These are phyloP conservation scores for Antennarius striatus DNA, from an alignment of 2,113 vertebrate genomes.

Conservation along the genomic window DNA sequence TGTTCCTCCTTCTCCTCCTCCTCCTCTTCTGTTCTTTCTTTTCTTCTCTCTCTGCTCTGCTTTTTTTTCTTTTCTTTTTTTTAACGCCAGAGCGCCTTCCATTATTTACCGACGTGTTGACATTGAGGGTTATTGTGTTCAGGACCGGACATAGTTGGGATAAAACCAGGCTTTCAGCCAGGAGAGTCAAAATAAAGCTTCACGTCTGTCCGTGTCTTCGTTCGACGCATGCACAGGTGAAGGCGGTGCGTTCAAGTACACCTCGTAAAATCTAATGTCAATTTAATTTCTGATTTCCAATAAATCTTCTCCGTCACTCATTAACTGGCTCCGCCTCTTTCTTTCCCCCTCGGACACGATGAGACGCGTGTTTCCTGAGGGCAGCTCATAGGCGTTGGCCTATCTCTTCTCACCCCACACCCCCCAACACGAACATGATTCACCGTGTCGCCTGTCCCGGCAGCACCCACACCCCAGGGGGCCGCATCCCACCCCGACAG, in stretches of 20 bases:
- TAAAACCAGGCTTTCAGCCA: too few relatives aligned
- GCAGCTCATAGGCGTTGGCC: conserved; percentile 36
- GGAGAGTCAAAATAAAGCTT: too few relatives aligned
- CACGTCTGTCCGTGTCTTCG: too few relatives aligned
- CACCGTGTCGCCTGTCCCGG: conserved; percentile 46
- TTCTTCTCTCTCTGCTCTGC: conserved; percentile 52
- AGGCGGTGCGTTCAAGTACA: too few relatives aligned
- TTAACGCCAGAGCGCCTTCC: conserved; percentile 48
- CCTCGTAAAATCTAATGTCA: too few relatives aligned
- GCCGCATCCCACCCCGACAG: conserved; percentile 34
- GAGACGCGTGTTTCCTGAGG: conserved; percentile 59
- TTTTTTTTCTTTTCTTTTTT: conserved; percentile 65
- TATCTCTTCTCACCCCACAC: conserved; percentile 16
- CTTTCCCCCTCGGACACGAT: conserved; percentile 35
- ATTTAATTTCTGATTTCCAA: too few relatives aligned
- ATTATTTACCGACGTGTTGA: conserved; percentile 68
- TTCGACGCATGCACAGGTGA: too few relatives aligned
- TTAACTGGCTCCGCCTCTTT: conserved; percentile 30
- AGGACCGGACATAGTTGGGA: conserved; percentile 42
- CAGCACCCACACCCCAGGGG: conserved; percentile 48
- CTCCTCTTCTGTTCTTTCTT: conserved; percentile 45
- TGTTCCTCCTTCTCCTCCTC: conserved; percentile 39
- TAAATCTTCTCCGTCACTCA: conserved; percentile 5
- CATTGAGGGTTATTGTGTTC: conserved; percentile 64
- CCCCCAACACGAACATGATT: conserved; percentile 45